Evolutionary conservation across 1,140 invertebrate genomes (phyloP).

Genomic region (Tetramorium alpestre): DNA sequence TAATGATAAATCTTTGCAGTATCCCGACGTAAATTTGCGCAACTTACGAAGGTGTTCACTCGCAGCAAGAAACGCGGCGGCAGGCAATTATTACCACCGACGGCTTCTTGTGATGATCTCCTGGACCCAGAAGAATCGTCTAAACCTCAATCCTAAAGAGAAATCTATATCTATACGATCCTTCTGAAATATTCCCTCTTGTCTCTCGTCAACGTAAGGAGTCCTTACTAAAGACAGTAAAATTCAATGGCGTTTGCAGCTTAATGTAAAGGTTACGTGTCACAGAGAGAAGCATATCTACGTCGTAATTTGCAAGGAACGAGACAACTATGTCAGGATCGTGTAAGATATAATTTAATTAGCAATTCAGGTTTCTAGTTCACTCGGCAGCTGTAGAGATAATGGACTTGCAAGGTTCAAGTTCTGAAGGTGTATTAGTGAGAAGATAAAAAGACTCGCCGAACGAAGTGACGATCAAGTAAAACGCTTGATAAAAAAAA

Average conservation of each 20-base stretch:
- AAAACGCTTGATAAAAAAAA: conserved; percentile 6
- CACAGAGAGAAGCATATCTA: conserved; percentile 65
- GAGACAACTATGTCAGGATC: conserved; percentile 8
- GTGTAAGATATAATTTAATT: conserved; percentile 47
- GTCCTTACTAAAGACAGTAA: background rate
- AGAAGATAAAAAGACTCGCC: conserved; percentile 24
- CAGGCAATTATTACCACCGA: conserved; percentile 82
- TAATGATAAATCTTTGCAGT: conserved; percentile 84
- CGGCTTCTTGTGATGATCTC: conserved; percentile 84
- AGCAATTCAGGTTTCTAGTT: conserved; percentile 35
- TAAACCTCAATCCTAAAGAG: conserved; percentile 78
- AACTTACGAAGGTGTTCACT: conserved; percentile 92
- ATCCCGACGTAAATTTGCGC: conserved; percentile 93
- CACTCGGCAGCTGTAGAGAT: background rate
- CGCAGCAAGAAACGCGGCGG: conserved; percentile 89
- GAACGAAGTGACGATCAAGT: background rate
- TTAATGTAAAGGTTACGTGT: conserved; percentile 30
- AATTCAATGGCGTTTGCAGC: conserved; percentile 27
- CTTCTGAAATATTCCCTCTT: background rate
- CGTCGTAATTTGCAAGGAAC: conserved; percentile 32
- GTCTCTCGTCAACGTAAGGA: conserved; percentile 1
- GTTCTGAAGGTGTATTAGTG: background rate
- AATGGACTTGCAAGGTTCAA: conserved; percentile 21
- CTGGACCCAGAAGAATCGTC: conserved; percentile 83
- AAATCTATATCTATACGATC: background rate